Conservation (phyloP, 2,113 vertebrate species). For the Xiphophorus couchianus region DNA sequence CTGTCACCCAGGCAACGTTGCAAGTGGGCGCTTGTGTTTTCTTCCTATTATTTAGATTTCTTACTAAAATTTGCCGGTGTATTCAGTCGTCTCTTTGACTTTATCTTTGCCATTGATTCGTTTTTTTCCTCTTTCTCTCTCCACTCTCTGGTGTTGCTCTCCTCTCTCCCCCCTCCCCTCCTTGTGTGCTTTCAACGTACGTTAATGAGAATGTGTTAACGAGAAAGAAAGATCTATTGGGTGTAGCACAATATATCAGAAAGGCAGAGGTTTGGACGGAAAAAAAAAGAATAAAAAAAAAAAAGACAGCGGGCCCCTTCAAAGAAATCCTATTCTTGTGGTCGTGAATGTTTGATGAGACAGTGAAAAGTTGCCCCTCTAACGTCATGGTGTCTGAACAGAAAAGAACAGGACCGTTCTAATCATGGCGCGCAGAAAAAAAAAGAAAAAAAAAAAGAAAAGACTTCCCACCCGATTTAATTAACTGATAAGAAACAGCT, state of each 20-base stretch:
- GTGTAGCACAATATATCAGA: slow-evolving; percentile 83
- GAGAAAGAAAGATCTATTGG: slow-evolving; percentile 84
- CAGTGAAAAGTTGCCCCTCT: slow-evolving; percentile 84
- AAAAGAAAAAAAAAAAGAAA: slow-evolving; percentile 81
- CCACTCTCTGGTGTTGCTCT: neutral
- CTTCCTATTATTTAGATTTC: slow-evolving; percentile 39
- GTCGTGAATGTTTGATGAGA: slow-evolving; percentile 86
- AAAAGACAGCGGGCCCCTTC: slow-evolving; percentile 74
- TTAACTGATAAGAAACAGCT: slow-evolving; percentile 88
- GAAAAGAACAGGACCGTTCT: slow-evolving; percentile 82
- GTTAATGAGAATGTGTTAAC: slow-evolving; percentile 85
- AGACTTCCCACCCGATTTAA: slow-evolving; percentile 88
- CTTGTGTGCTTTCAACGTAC: slow-evolving; percentile 65
- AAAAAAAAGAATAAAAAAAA: slow-evolving; percentile 20
- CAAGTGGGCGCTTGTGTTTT: slow-evolving; percentile 10
- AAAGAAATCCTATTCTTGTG: slow-evolving; percentile 88
- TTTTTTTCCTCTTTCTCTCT: slow-evolving; percentile 7
- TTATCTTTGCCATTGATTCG: slow-evolving; percentile 35
- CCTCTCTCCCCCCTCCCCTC: slow-evolving; percentile 28
- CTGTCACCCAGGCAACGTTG: slow-evolving; percentile 53
- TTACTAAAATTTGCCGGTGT: slow-evolving; percentile 35
- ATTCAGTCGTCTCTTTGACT: slow-evolving; percentile 45
- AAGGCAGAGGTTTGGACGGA: slow-evolving; percentile 76
- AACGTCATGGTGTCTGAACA: slow-evolving; percentile 83
- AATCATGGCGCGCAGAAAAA: slow-evolving; percentile 83